Conservation (phyloP, 2,888 invertebrate species). For the Phymatocera aterrima region DNA sequence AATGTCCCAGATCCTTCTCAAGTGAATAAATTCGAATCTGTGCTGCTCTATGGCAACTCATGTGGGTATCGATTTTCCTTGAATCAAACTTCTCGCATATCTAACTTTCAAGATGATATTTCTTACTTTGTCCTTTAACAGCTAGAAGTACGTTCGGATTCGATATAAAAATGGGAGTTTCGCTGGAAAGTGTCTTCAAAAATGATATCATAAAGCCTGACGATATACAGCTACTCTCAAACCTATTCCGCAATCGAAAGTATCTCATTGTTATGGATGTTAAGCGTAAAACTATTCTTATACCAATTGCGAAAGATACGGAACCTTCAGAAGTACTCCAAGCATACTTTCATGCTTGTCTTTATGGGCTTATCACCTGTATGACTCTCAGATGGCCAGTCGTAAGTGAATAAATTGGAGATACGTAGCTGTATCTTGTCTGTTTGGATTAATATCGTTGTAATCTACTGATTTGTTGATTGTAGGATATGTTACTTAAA, state of each 20-base stretch:
- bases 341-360: conserved; percentile 83
- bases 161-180: conserved; percentile 79
- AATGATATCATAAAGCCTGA: conserved; percentile 59
- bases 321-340: conserved; percentile 78
- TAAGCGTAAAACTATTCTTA: conserved; percentile 75
- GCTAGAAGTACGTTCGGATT: conserved; percentile 80
- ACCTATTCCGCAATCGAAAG: conserved; percentile 75
- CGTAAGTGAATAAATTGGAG: conserved; percentile 44
- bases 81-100: conserved; percentile 16
- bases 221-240: conserved; percentile 72
- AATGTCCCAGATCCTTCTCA: conserved; percentile 80
- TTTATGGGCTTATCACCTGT: conserved; percentile 76
- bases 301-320: conserved; percentile 78
- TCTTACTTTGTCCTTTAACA: conserved; percentile 69
- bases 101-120: not conserved
- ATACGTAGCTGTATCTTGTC: not conserved
- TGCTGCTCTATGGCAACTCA: conserved; percentile 78
- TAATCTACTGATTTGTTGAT: conserved; percentile 23
- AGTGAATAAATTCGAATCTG: conserved; percentile 85
- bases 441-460: not conserved
- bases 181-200: conserved; percentile 74
- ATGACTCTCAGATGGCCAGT: conserved; percentile 70
- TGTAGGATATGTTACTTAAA: conserved; percentile 48
- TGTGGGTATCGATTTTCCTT: conserved; percentile 54
- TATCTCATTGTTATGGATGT: conserved; percentile 78